A percentile compares a stretch with the other conserved stretches of the same genome.
Conservation (phyloP, 2,888 invertebrate genomes). For the Norana najaformis region DNA sequence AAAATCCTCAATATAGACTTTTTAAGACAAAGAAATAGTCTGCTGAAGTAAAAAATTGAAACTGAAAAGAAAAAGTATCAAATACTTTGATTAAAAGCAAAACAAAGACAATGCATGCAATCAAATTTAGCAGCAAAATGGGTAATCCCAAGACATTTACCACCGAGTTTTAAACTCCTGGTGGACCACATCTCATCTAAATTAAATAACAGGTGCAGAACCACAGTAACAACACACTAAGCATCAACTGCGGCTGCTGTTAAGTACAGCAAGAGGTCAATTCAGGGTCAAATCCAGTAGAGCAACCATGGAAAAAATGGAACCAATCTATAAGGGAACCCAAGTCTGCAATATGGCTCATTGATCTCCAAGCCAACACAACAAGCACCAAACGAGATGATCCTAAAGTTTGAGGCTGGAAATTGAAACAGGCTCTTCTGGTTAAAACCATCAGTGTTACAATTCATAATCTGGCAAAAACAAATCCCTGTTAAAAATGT, state of each 20-base stretch:
- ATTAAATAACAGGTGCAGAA: background rate
- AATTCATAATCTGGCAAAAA: background rate
- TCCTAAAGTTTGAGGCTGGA: background rate
- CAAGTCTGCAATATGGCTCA: too few species aligned
- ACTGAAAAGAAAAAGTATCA: conserved; percentile 10
- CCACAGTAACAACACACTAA: background rate
- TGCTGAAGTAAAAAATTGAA: background rate
- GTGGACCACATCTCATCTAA: background rate
- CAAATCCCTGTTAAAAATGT: too few species aligned
- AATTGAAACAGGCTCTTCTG: background rate
- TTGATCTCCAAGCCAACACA: too few species aligned
- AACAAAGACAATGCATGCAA: too few species aligned
- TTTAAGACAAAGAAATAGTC: background rate
- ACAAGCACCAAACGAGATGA: too few species aligned
- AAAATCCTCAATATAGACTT: background rate
- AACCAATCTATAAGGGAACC: background rate
- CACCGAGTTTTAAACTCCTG: background rate
- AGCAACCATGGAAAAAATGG: too few species aligned
- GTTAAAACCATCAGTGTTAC: background rate
- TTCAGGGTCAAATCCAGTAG: too few species aligned
- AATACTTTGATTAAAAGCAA: background rate
- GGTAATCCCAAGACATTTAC: too few species aligned
- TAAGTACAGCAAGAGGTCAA: too few species aligned
- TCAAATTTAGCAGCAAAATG: too few species aligned
- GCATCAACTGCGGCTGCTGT: background rate